A percentile compares a stretch with the other conserved stretches of the same genome.
Evolutionary conservation across 2,888 invertebrate genomes (phyloP).

Genomic region (Aporophyla nigra): DNA sequence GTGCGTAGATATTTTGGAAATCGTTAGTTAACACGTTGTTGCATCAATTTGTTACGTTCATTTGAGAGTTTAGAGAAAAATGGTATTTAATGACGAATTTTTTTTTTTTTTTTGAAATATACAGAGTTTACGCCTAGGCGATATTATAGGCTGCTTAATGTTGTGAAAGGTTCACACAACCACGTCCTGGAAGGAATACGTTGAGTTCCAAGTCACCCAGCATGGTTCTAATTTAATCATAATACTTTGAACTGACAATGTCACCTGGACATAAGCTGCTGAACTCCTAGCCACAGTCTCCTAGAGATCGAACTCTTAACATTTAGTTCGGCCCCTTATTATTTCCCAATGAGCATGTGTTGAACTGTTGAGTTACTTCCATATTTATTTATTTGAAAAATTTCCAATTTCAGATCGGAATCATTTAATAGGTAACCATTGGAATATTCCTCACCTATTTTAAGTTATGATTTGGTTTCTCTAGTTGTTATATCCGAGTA

Average conservation of each 20-base stretch:
- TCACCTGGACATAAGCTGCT: slow-evolving; percentile 37
- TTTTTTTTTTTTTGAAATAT: background rate
- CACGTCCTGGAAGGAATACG: background rate
- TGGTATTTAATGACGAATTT: background rate
- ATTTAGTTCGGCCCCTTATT: slow-evolving; percentile 59
- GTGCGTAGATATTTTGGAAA: background rate
- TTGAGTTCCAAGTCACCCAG: background rate
- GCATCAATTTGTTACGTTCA: background rate
- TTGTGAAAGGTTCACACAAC: too few species aligned
- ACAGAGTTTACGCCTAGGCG: background rate
- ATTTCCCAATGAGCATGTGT: slow-evolving; percentile 74
- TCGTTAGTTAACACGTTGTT: background rate
- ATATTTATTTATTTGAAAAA: slow-evolving; percentile 84
- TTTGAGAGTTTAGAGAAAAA: background rate
- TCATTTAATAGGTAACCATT: slow-evolving; percentile 91
- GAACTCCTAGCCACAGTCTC: slow-evolving; percentile 35
- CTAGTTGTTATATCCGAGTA: slow-evolving; percentile 86
- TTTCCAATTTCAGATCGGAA: slow-evolving; percentile 91
- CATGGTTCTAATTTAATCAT: background rate
- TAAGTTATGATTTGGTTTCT: slow-evolving; percentile 77
- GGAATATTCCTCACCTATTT: slow-evolving; percentile 80
- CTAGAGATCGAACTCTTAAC: slow-evolving; percentile 32
- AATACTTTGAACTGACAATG: slow-evolving; percentile 14
- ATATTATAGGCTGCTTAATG: background rate
- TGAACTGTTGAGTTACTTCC: slow-evolving; percentile 69